Evolutionary conservation across 2,888 invertebrate species (phyloP), one percentile per base, ranked within the genome.

Genomic region (Tetropium fuscum): DNA sequence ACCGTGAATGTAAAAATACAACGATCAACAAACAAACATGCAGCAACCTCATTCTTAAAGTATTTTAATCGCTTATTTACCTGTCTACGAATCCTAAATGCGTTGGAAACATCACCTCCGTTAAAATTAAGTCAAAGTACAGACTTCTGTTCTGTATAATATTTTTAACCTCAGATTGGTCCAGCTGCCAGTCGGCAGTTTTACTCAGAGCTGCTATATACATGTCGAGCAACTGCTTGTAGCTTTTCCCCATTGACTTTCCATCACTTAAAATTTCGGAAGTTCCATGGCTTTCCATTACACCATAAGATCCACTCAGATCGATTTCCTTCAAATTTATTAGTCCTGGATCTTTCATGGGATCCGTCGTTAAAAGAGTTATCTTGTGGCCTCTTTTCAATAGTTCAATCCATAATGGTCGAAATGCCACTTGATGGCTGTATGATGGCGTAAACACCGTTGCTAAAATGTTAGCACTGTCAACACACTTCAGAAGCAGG

Each of bases 91-190:
- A 76, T 7, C 69, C 75, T n/a, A 68, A 58, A 38, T 70, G 64
- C 2, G 66, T 61, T 1, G 75, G 73, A 38, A 60, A 62, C 25
- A 68, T 55, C 19, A 66, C 56, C 58, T 78, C 77, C 5, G 71
- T 55, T 48, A 78, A 72, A 1, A 77, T 56, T 10, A 78, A 44
- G 58, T 78, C 78, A 51, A 77, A 78, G 15, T 72, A 53, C 44
- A 84, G 76, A 20, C 82, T 82, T 19, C 47, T 25, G 57, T 76
- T 69, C 4, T 70, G 53, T 8, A 78, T 73, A n/a, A 77, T 41
- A 13, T 45, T 10, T 47, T 71, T 65, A 3, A 78, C 74, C 41
- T 70, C 65, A 0, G 70, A 67, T 40, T 68, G 63, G 4, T 56
- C 40, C n/a, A 73, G 36, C 55, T 73, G 71, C 40, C 44, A 55